These are phyloP conservation scores for Therioaphis trifolii DNA, from an alignment of 2,888 invertebrate genomes.

Conservation along the genomic window DNA sequence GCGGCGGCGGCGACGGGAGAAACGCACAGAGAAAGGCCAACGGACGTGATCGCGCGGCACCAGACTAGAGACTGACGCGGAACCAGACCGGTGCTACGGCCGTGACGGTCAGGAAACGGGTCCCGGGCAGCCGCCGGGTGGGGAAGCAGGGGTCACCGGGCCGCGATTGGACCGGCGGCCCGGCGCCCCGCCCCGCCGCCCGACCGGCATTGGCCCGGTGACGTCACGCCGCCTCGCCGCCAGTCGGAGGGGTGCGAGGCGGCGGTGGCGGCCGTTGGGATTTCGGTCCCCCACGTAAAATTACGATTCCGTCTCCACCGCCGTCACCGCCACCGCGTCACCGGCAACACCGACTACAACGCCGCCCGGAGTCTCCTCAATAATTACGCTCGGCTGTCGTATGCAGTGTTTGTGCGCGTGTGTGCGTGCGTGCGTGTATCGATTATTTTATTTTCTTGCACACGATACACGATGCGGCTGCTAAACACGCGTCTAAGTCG, in stretches of 20 bases:
- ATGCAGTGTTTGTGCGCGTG: no score
- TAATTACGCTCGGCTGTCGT: not conserved
- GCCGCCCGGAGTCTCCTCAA: not conserved
- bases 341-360: not conserved
- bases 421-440: conserved; percentile 24
- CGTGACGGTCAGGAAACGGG: conserved; percentile 50
- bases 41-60: conserved; percentile 11
- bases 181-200: conserved; percentile 42
- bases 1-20: not conserved
- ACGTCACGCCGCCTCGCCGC: conserved; percentile 31
- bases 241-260: not conserved
- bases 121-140: not conserved
- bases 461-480: no score
- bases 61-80: conserved; percentile 53
- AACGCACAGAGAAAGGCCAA: conserved; percentile 23
- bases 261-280: conserved; percentile 46
- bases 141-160: conserved; percentile 32
- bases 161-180: conserved; percentile 39
- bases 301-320: conserved; percentile 1
- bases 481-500: no score
- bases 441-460: conserved; percentile 16
- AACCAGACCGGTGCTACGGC: conserved; percentile 52
- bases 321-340: not conserved
- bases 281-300: not conserved
- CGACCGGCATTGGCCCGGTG: conserved; percentile 55